phyloP scores from a whole-genome alignment of 30 jellyfish, hydroid and myxozoan species.

The Catostylus mosaicus region DNA sequence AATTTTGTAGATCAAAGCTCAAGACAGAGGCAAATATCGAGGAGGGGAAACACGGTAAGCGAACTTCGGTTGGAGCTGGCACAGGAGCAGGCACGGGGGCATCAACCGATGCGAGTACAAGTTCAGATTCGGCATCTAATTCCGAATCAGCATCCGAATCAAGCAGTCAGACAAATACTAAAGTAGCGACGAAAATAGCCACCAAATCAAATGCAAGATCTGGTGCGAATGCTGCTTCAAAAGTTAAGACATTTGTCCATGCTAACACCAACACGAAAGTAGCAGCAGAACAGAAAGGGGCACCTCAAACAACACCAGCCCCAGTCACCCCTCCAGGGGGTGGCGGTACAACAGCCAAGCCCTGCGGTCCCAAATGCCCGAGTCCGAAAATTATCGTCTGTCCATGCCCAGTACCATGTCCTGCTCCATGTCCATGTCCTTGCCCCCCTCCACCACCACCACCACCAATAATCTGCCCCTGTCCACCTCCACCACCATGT shows the following conservation, averaged over 20 bases:
- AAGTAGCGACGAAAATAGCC: conserved; percentile 92
- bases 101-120: conserved; percentile 71
- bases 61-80: conserved; percentile 77
- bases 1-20: conserved; percentile 25
- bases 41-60: conserved; percentile 57
- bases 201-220: conserved; percentile 94
- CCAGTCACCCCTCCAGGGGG: conserved; percentile 55
- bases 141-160: conserved; percentile 88
- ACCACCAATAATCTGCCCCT: conserved; percentile 38
- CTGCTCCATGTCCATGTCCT: conserved; percentile 96
- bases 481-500: conserved; percentile 86
- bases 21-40: conserved; percentile 17
- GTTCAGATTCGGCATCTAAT: conserved; percentile 86
- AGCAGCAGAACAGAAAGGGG: conserved; percentile 81
- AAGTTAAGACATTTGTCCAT: conserved; percentile 95
- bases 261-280: conserved; percentile 95
- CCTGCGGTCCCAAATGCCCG: conserved; percentile 51
- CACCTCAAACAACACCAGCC: conserved; percentile 79
- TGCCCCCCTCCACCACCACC: conserved; percentile 85
- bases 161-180: conserved; percentile 86
- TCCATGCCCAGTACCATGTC: conserved; percentile 84
- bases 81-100: conserved; percentile 96
- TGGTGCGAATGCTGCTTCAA: conserved; percentile 97
- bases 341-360: conserved; percentile 25
- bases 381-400: conserved; percentile 72